Evolutionary conservation across 2,797 vertebrate genomes (phyloP).

Genomic region (Leptatherina wallacei): DNA sequence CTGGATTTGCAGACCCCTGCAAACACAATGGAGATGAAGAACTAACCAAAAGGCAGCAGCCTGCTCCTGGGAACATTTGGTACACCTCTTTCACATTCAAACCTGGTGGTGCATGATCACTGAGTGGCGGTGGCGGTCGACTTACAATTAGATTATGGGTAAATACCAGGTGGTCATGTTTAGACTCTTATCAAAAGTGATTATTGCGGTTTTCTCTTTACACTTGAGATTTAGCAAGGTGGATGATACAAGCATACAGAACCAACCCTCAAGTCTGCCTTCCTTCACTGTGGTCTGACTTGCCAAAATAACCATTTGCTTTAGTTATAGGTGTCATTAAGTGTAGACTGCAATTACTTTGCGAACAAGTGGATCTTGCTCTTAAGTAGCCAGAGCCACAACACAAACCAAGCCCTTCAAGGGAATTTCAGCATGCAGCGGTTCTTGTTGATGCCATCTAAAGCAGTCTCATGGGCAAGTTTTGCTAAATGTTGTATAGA

Average conservation of each 20-base stretch:
- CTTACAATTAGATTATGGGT: not conserved
- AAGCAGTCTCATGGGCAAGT: not conserved
- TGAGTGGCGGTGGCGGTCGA: not conserved
- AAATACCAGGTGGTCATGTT: conserved; percentile 14
- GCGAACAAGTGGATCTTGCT: conserved; percentile 23
- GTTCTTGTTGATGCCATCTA: not conserved
- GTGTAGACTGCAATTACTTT: conserved; percentile 37
- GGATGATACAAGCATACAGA: not conserved
- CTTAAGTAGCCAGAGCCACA: conserved; percentile 19
- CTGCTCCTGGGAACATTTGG: conserved; percentile 15
- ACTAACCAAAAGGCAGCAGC: conserved; percentile 25
- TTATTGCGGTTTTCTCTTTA: conserved; percentile 14
- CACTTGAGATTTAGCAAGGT: not conserved
- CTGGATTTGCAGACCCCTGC: conserved; percentile 47
- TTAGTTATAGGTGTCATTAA: conserved; percentile 17
- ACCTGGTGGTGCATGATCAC: not conserved
- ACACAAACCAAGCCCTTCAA: conserved; percentile 27
- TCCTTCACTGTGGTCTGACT: conserved; percentile 25
- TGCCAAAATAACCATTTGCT: conserved; percentile 34
- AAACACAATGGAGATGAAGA: conserved; percentile 29
- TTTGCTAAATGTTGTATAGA: not conserved
- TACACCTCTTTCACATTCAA: not conserved
- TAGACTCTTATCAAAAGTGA: conserved; percentile 1
- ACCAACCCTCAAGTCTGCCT: not conserved
- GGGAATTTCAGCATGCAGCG: conserved; percentile 4